These are phyloP conservation scores for Koerneria pararmatus DNA, from an alignment of 2,888 invertebrate species.

Conservation along the genomic window DNA sequence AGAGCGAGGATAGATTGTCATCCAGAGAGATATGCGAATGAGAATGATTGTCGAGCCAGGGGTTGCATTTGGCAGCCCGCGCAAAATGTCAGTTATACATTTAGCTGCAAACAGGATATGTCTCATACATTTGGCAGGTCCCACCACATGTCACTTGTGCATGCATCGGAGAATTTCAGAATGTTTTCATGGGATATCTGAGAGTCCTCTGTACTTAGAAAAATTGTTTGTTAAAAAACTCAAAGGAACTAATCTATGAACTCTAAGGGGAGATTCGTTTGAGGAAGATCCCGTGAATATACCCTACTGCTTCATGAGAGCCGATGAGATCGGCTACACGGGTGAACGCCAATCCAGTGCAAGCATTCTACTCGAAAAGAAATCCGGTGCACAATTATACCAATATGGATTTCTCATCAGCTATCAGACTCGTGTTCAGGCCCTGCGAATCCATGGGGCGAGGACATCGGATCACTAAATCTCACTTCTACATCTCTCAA, in stretches of 20 bases:
- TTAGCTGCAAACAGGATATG: slow-evolving; percentile 8
- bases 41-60: slow-evolving; percentile 39
- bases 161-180: too few species aligned
- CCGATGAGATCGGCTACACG: slow-evolving; percentile 17
- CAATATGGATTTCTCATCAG: not conserved
- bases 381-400: not conserved
- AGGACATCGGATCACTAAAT: slow-evolving; percentile 31
- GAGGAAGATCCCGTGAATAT: slow-evolving; percentile 17
- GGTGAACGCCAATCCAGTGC: slow-evolving; percentile 7
- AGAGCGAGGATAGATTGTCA: slow-evolving; percentile 39
- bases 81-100: not conserved
- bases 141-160: too few species aligned
- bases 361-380: not conserved
- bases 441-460: slow-evolving; percentile 44
- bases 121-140: not conserved
- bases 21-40: slow-evolving; percentile 40
- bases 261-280: too few species aligned
- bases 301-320: slow-evolving; percentile 20
- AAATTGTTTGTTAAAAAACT: not conserved
- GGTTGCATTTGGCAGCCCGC: slow-evolving; percentile 42
- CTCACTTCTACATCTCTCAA: slow-evolving; percentile 30
- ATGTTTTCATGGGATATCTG: too few species aligned
- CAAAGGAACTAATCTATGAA: not conserved
- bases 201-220: not conserved
- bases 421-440: slow-evolving; percentile 1